Evolutionary conservation across 2,888 invertebrate species (phyloP).

Genomic region (Torymus tubicola): DNA sequence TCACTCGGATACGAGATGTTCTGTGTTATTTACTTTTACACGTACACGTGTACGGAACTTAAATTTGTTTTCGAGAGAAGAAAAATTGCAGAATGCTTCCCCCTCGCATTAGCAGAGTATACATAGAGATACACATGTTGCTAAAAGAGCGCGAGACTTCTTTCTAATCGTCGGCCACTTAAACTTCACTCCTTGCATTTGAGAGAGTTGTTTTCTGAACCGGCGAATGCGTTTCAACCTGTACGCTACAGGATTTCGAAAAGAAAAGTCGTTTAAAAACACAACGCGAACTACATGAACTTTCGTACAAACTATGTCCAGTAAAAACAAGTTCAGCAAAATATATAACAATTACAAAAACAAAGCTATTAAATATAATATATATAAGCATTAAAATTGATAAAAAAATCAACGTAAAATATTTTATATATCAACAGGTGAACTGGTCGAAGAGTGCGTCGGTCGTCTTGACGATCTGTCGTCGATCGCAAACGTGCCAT

Average conservation of each 20-base stretch:
- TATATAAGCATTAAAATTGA: no score
- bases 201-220: conserved; percentile 25
- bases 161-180: neutral
- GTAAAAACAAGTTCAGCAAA: no score
- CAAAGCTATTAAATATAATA: no score
- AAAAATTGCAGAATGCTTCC: neutral
- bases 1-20: no score
- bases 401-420: no score
- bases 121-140: neutral
- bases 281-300: no score
- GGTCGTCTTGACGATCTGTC: conserved; percentile 90
- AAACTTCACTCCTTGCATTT: no score
- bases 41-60: neutral
- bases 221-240: conserved; percentile 2
- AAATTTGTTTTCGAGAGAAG: neutral
- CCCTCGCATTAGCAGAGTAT: neutral
- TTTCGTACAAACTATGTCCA: no score
- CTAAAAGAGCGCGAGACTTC: neutral
- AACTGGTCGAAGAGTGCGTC: conserved; percentile 88
- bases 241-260: neutral
- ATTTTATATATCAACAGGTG: conserved; percentile 77
- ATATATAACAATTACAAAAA: no score
- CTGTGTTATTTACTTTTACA: neutral
- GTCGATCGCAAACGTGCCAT: conserved; percentile 89
- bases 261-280: conserved; percentile 12